These are phyloP conservation scores for Cervus canadensis DNA, from an alignment of 2,113 vertebrate species.

Conservation along the genomic window DNA sequence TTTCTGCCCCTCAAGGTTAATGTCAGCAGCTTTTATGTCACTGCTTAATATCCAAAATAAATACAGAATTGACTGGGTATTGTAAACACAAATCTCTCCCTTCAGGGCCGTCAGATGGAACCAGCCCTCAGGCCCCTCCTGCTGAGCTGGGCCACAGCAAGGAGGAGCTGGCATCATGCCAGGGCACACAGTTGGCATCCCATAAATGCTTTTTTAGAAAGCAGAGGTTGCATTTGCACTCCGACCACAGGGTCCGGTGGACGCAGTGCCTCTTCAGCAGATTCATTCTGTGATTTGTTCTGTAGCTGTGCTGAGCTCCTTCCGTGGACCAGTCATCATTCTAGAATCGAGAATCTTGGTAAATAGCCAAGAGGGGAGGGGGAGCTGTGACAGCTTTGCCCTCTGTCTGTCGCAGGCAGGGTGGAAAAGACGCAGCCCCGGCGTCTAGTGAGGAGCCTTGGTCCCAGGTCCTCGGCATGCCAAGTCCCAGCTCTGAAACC, in stretches of 20 bases:
- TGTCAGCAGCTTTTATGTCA: constrained; percentile 77
- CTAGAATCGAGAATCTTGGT: neutral
- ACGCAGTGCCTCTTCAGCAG: neutral
- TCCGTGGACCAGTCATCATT: neutral
- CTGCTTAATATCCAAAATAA: constrained; percentile 81
- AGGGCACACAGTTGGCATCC: neutral
- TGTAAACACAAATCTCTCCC: constrained; percentile 48
- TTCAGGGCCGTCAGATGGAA: neutral
- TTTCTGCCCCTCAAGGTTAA: constrained; percentile 77
- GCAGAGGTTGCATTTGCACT: neutral
- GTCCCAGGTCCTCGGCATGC: neutral
- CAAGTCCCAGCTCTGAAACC: neutral
- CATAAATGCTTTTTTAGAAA: neutral
- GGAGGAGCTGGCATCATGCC: neutral
- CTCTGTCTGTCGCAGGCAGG: fast-evolving
- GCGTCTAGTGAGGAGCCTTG: neutral
- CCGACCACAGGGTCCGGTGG: neutral
- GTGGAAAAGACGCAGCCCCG: neutral
- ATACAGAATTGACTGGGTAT: constrained; percentile 75
- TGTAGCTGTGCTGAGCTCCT: neutral
- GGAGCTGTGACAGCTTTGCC: no score
- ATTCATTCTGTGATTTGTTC: neutral
- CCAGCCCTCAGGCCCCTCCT: neutral
- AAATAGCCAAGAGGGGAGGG: fast-evolving
- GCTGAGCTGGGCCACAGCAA: neutral